These are phyloP conservation scores for Eleutherodactylus coqui DNA, from an alignment of 2,797 vertebrate genomes.

Conservation along the genomic window DNA sequence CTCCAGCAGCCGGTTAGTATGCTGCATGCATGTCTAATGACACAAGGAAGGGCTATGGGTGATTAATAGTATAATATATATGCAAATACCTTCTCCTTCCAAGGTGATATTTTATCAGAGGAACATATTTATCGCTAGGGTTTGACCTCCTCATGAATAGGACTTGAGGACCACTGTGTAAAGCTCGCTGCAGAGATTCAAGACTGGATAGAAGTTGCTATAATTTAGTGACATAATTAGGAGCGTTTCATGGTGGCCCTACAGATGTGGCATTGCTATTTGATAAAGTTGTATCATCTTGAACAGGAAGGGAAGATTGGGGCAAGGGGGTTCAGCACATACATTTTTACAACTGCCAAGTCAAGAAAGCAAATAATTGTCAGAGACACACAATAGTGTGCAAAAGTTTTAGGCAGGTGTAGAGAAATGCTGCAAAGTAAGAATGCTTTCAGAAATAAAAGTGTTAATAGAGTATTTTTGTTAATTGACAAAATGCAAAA, in stretches of 20 bases:
- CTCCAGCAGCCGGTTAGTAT: constrained; percentile 36
- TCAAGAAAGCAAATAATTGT: not conserved
- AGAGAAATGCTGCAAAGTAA: too few species aligned
- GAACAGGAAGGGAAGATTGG: not conserved
- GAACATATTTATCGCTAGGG: constrained; percentile 19
- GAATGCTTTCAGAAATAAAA: too few species aligned
- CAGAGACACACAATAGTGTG: too few species aligned
- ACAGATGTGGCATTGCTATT: not conserved
- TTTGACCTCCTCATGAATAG: constrained; percentile 23
- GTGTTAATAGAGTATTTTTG: too few species aligned
- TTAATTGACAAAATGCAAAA: too few species aligned
- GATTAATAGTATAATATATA: constrained; percentile 61
- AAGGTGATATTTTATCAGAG: constrained; percentile 49
- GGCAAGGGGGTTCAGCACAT: not conserved
- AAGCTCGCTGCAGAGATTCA: not conserved
- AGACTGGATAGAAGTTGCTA: not conserved
- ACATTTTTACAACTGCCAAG: not conserved
- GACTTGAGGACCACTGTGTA: not conserved
- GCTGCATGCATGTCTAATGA: constrained; percentile 43
- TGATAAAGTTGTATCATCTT: not conserved
- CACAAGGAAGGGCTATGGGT: constrained; percentile 26
- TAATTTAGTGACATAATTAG: not conserved
- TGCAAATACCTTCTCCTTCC: constrained; percentile 41
- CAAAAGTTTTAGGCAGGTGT: too few species aligned
- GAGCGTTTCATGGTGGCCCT: not conserved